Evolutionary conservation across 2,888 invertebrate genomes (phyloP), one percentile per base, ranked within the genome.

Genomic region (Callyntrura sp.): DNA sequence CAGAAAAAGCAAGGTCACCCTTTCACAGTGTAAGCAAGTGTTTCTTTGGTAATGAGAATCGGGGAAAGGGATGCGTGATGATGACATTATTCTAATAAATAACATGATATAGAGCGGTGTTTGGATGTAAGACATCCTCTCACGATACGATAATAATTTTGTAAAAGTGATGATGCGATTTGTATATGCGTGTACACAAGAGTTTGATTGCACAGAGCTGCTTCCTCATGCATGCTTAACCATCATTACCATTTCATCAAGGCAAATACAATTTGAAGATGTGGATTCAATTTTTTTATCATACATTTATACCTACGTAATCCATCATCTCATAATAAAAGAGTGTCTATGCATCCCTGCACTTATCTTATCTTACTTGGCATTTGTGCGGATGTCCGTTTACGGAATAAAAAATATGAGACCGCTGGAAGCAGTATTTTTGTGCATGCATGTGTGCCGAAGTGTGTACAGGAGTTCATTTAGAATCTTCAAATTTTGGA

Each of bases 21-120:
- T 23, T 73, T 73, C 20, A 48, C 48, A 65, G 14, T 73, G 73
- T 23, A 48, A 14, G 35, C 20, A 48, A 20, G 12, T 17, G 20
- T 73, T 12, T 73, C 23, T 73, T 48, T 45, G 73, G 12, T 73
- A 73, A 73, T 73, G 73, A 73, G 48, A 73, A 48, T 70, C 70
- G 12, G 5, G 73, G 23, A 48, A 48, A 20, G 23, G 48, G 11
- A 11, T 62, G 62, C 28, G 25, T 51, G 51, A 14, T 35, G 35
- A 35, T 35, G 35, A 35, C 35, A 35, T 4, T 35, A 35, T 35
- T 35, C 35, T 35, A 35, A 35, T 35, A 35, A 35, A 35, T 35
- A 6, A 35, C 6, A 73, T 73, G 48, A 73, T 20, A n/a, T n/a
- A n/a, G n/a, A n/a, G n/a, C n/a, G 23, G 48, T n/a, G 43, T 2